Evolutionary conservation across 1,140 invertebrate genomes (phyloP).

Genomic region (Eurosta solidaginis): DNA sequence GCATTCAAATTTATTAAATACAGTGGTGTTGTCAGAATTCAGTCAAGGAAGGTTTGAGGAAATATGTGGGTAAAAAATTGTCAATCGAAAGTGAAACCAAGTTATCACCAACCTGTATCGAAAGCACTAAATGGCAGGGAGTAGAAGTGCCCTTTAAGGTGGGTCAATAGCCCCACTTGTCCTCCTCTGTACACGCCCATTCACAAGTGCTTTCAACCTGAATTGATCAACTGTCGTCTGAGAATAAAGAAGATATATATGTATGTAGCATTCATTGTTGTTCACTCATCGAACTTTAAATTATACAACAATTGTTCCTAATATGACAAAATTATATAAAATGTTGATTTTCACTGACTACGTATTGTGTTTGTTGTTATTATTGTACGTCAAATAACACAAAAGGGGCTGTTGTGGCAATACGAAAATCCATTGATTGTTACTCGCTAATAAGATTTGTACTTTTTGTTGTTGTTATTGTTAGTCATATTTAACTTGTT

Average conservation of each 20-base stretch:
- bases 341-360: background rate
- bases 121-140: too few species aligned
- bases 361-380: background rate
- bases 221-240: background rate
- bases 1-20: too few species aligned
- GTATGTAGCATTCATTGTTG: background rate
- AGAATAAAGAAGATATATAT: background rate
- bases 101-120: too few species aligned
- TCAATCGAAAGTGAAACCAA: too few species aligned
- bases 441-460: background rate
- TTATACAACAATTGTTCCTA: slow-evolving; percentile 22
- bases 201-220: background rate
- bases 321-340: background rate
- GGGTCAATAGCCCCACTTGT: too few species aligned
- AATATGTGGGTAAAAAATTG: too few species aligned
- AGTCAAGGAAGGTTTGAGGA: too few species aligned
- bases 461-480: background rate
- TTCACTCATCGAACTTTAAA: slow-evolving; percentile 4
- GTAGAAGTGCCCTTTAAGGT: too few species aligned
- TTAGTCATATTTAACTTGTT: slow-evolving; percentile 21
- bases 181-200: too few species aligned
- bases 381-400: background rate
- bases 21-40: too few species aligned
- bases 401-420: background rate
- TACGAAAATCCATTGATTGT: slow-evolving; percentile 19